phyloP scores from a whole-genome alignment of 1,140 invertebrate genomes.

The Ostrea denselamellosa region DNA sequence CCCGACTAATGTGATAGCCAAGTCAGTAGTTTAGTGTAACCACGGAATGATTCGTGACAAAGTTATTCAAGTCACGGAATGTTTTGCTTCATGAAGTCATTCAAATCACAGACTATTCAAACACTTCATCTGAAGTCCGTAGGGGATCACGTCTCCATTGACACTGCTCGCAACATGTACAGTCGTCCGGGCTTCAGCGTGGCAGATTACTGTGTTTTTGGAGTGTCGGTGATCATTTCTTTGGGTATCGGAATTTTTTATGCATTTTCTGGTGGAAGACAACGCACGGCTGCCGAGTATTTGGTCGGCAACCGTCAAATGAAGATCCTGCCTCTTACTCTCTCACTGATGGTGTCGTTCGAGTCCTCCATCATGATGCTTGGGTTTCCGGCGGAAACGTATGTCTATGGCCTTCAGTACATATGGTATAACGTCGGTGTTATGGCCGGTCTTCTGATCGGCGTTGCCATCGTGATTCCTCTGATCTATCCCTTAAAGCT shows the following conservation, averaged over 20 bases:
- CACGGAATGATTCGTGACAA: no score
- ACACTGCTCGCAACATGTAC: no score
- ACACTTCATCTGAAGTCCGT: no score
- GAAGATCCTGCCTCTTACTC: conserved; percentile 68
- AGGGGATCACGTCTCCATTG: no score
- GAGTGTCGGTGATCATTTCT: conserved; percentile 65
- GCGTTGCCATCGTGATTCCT: conserved; percentile 73
- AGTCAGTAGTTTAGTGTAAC: neutral
- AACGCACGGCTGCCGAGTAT: conserved; percentile 91
- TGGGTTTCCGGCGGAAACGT: conserved; percentile 69
- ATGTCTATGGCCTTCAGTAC: conserved; percentile 67
- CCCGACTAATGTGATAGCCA: neutral
- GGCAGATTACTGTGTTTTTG: conserved; percentile 70
- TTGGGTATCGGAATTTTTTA: conserved; percentile 90
- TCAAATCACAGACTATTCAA: no score
- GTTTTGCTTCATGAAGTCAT: no score
- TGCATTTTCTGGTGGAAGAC: conserved; percentile 89
- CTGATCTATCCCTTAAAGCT: conserved; percentile 76
- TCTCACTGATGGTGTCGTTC: conserved; percentile 72
- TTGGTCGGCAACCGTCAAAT: conserved; percentile 84
- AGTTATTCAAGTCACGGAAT: no score
- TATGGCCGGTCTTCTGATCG: conserved; percentile 67
- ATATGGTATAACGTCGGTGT: conserved; percentile 58
- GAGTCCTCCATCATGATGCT: conserved; percentile 79
- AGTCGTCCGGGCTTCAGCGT: conserved; percentile 34